Conservation (phyloP, 2,888 invertebrate species). For the Euplagia quadripunctaria region DNA sequence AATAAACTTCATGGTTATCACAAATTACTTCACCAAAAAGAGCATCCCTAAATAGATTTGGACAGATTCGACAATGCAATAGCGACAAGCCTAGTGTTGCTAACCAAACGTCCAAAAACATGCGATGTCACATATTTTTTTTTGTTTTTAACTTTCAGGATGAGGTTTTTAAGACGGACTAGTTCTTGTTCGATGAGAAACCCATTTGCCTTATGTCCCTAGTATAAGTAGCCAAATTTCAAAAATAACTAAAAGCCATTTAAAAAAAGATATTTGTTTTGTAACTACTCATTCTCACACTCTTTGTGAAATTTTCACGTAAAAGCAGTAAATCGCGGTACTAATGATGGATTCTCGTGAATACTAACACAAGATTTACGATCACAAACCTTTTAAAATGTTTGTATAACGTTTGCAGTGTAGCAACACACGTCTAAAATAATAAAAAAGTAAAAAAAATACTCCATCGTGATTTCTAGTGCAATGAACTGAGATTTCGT, state of each 20-base stretch:
- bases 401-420: conserved; percentile 21
- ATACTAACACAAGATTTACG: conserved; percentile 19
- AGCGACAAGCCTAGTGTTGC: too few species aligned
- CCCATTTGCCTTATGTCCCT: too few species aligned
- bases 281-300: not conserved
- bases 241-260: not conserved
- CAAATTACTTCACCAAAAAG: too few species aligned
- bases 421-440: conserved; percentile 10
- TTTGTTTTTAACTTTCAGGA: too few species aligned
- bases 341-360: conserved; percentile 20
- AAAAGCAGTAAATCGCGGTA: conserved; percentile 10
- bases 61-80: too few species aligned
- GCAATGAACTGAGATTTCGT: conserved; percentile 19
- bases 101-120: too few species aligned
- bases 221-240: too few species aligned
- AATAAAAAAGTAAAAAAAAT: conserved; percentile 20
- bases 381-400: conserved; percentile 26
- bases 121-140: too few species aligned
- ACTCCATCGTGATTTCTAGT: conserved; percentile 3
- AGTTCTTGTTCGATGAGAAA: too few species aligned
- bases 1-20: not conserved
- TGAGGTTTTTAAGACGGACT: too few species aligned
- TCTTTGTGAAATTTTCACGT: conserved; percentile 4
- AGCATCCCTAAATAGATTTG: too few species aligned
- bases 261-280: not conserved